Conservation (phyloP, 2,797 vertebrate genomes). For the Nannoperca australis region DNA sequence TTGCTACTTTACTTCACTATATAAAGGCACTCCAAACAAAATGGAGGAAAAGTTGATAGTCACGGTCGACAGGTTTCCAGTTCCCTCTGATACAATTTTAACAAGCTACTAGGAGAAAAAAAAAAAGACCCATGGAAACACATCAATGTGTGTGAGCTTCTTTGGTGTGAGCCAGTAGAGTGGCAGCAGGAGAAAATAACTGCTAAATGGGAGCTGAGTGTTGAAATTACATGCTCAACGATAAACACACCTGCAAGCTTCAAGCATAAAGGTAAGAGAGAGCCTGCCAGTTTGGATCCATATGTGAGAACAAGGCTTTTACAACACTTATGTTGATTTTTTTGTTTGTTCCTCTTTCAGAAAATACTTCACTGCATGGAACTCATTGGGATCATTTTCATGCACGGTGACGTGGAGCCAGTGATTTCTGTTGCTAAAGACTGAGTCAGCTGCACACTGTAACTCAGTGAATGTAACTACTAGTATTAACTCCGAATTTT, state of each 20-base stretch:
- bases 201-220: background rate
- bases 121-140: background rate
- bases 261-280: constrained; percentile 8
- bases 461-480: no score
- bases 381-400: background rate
- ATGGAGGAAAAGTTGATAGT: background rate
- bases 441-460: no score
- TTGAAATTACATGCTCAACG: background rate
- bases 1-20: background rate
- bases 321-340: background rate
- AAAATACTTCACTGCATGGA: background rate
- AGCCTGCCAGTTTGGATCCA: constrained; percentile 14
- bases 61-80: background rate
- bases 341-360: constrained; percentile 8
- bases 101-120: background rate
- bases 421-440: no score
- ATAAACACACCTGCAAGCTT: constrained; percentile 3
- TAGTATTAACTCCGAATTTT: no score
- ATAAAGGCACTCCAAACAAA: background rate
- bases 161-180: background rate
- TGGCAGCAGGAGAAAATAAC: background rate
- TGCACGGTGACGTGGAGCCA: no score
- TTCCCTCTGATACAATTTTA: background rate
- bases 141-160: background rate
- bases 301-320: background rate